Conservation (phyloP, 2,113 vertebrate genomes). For the Coreoperca whiteheadi region DNA sequence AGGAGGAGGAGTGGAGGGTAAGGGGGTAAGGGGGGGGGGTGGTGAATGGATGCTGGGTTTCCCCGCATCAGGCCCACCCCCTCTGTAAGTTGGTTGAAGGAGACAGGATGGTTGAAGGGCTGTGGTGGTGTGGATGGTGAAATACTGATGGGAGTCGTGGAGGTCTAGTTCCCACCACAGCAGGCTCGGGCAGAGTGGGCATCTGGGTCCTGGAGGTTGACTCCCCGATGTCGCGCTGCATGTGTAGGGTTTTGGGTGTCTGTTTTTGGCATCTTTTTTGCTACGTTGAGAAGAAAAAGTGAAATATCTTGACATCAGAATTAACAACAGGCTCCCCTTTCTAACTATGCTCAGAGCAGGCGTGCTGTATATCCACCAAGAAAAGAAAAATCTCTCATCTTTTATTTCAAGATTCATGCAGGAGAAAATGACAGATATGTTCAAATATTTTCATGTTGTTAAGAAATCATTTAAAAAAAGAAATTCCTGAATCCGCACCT, state of each 20-base stretch:
- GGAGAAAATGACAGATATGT: no score
- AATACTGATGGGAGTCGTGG: slow-evolving; percentile 6
- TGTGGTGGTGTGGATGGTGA: slow-evolving; percentile 45
- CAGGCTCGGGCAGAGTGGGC: slow-evolving; percentile 85
- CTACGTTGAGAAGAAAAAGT: slow-evolving; percentile 60
- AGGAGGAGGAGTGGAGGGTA: slow-evolving; percentile 47
- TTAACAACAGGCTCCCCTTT: not conserved
- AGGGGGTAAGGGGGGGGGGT: no score
- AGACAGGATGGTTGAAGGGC: slow-evolving; percentile 46
- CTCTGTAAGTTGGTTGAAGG: slow-evolving; percentile 44
- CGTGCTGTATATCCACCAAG: no score
- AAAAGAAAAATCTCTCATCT: no score
- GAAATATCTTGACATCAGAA: not conserved
- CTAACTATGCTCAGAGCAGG: not conserved
- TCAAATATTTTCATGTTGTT: no score
- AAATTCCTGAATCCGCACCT: not conserved
- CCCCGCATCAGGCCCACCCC: slow-evolving; percentile 10
- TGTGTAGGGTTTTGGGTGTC: slow-evolving; percentile 89
- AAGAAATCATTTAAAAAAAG: no score
- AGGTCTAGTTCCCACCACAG: slow-evolving; percentile 85
- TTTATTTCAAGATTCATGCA: no score
- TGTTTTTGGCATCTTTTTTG: slow-evolving; percentile 91
- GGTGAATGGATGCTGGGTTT: slow-evolving; percentile 43
- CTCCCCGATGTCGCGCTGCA: slow-evolving; percentile 86
- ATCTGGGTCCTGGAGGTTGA: slow-evolving; percentile 87